Evolutionary conservation across 2,797 vertebrate species (phyloP), one percentile per base, ranked within the genome.

Genomic region (Poliocrania exsul): DNA sequence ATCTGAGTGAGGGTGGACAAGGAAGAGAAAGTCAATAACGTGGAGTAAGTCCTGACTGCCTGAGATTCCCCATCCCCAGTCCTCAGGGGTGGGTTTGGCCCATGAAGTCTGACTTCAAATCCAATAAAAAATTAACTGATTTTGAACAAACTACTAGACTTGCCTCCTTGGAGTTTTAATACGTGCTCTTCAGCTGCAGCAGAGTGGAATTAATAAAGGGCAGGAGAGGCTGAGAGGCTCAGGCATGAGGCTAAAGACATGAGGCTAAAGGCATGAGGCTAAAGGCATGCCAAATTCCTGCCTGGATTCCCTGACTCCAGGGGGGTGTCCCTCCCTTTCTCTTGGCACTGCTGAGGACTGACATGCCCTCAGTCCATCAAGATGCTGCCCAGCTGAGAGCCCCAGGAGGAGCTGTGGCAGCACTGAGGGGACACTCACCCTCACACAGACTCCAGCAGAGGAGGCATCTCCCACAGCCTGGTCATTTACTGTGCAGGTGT

Each of bases 61-160:
- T 67, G 74, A 79, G 40, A 40, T 70, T 56, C 75, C 71, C 75
- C 67, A 21, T 11, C 24, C 44, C 49, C 57, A 5, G 73, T 42
- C 70, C 91, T 78, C 7, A 29, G 75, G 94, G 65, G 21, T 11
- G 53, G 57, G 56, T 24, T 47, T 21, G 60, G 89, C 67, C 78
- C 88, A 23, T 6, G 19, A 60, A 92, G 78, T 57, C 87, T 56
- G 91, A 49, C 89, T 91, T 79, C 66, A 70, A 95, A 93, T 70
- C 74, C 91, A 91, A 82, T 82, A 64, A 89, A 91, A 91, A 87
- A 95, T 78, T 35, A 92, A 60, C 91, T 42, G 71, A 40, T 84
- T 64, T 78, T 80, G 31, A 85, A 56, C 86, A 90, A 90, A 79
- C 46, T n/a, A 29, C 75, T 40, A 16, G 13, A 33, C 46, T 6